Evolutionary conservation across 2,797 vertebrate species (phyloP), one percentile per base, ranked within the genome.

Genomic region (Mionectes olivaceus): DNA sequence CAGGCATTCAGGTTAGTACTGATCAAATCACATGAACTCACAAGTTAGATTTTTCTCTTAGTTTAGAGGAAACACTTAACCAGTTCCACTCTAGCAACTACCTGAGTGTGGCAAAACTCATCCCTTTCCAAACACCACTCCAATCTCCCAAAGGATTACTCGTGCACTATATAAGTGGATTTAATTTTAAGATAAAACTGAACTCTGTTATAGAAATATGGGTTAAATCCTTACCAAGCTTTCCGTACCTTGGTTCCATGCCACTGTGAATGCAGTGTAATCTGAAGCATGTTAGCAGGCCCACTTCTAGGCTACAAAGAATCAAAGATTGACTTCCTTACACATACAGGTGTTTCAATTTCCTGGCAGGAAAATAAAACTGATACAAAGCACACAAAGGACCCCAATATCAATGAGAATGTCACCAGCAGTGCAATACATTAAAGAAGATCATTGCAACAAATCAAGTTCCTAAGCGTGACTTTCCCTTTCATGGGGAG

Each of bases 401-500:
- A 90, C 55, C 91, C 69, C 44, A 90, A 75, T 94, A 89, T 82
- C 82, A 83, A 63, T 7, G 1, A 57, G 82, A 95, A 88, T 87
- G 71, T 89, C 88, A 89, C 73, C 47, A 64, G 53, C 65, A 53
- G 44, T 15, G 53, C 53, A n/a, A 82, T 65, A 78, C 84, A 79
- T 79, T 95, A 89, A 93, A 94, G 80, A 74, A 95, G 89, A 88
- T 81, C 89, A 91, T 96, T 76, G 64, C 41, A 92, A 90, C 90
- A 95, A 95, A 96, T 96, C 53, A 94, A 50, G 78, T 83, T 97
- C 93, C 88, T 87, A 84, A 95, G 84, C 70, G 30, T 96, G 89
- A 91, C 67, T 96, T 92, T 96, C 89, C 75, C 81, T 97, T 97
- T 97, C 87, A 93, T n/a, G 4, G 75, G 83, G 91, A 96, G 95